These are phyloP conservation scores for Phasianus colchicus DNA, from an alignment of 2,113 vertebrate species.

Conservation along the genomic window DNA sequence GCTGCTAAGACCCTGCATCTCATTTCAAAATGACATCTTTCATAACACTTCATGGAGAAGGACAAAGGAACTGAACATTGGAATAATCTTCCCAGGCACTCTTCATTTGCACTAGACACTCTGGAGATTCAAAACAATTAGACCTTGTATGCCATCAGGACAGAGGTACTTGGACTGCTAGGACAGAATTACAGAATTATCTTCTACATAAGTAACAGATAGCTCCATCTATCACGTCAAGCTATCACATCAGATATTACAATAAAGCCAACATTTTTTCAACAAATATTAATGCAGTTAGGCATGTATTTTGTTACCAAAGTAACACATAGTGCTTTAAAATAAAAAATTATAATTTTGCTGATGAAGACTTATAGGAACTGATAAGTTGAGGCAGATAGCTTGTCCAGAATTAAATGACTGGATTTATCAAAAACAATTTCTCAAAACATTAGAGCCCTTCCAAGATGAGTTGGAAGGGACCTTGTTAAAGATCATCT, in stretches of 20 bases:
- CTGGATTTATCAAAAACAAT: background rate
- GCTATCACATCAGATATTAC: background rate
- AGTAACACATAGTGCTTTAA: background rate
- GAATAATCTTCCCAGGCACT: background rate
- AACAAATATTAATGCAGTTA: background rate
- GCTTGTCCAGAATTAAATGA: background rate
- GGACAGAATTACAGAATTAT: background rate
- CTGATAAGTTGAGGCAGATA: background rate
- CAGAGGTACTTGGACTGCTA: background rate
- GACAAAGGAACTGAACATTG: background rate
- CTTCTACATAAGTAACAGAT: background rate
- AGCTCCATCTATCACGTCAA: background rate
- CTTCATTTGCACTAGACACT: background rate
- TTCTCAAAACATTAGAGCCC: background rate
- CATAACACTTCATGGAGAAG: background rate
- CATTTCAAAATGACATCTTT: background rate
- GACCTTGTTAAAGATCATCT: too few species aligned
- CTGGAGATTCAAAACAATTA: background rate
- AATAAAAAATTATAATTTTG: background rate
- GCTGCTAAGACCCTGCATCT: background rate
- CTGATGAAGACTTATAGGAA: background rate
- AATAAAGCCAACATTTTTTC: background rate
- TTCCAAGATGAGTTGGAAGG: background rate
- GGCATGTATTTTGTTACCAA: background rate
- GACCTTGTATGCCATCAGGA: fast-evolving